phyloP scores from a whole-genome alignment of 2,888 invertebrate genomes.

The Xylophagus ater region DNA sequence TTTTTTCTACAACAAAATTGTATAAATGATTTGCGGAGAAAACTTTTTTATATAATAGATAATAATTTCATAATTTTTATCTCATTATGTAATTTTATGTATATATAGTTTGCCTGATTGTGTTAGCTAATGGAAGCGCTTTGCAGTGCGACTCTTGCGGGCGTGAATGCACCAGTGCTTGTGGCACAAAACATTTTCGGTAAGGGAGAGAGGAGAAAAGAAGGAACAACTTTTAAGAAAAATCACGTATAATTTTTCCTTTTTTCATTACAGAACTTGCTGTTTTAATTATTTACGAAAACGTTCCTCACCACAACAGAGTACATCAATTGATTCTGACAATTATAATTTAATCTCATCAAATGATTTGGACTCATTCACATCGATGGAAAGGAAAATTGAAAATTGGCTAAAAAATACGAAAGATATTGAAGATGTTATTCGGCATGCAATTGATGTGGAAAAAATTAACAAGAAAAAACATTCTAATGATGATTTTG shows the following conservation, averaged over 20 bases:
- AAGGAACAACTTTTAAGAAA: no score
- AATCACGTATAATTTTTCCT: no score
- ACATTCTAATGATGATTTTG: not conserved
- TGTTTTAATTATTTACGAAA: conserved; percentile 58
- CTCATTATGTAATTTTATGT: no score
- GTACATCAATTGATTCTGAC: not conserved
- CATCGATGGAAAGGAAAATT: conserved; percentile 7
- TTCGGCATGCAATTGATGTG: conserved; percentile 2
- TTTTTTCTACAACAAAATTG: no score
- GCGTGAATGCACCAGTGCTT: conserved; percentile 49
- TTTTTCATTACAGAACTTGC: conserved; percentile 42
- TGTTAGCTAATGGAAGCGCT: conserved; percentile 21
- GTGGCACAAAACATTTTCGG: conserved; percentile 52
- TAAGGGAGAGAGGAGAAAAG: no score
- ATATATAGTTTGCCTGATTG: conserved; percentile 5
- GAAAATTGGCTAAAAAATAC: conserved; percentile 7
- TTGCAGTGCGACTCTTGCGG: conserved; percentile 54
- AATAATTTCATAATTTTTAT: no score
- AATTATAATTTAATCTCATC: no score
- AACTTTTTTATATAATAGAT: no score
- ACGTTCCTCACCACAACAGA: conserved; percentile 28
- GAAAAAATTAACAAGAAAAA: conserved; percentile 3
- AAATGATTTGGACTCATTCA: conserved; percentile 4
- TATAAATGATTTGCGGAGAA: no score
- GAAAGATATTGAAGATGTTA: conserved; percentile 5